phyloP scores from a whole-genome alignment of 92 coral and sea anemone genomes.

The Parazoanthus swiftii region DNA sequence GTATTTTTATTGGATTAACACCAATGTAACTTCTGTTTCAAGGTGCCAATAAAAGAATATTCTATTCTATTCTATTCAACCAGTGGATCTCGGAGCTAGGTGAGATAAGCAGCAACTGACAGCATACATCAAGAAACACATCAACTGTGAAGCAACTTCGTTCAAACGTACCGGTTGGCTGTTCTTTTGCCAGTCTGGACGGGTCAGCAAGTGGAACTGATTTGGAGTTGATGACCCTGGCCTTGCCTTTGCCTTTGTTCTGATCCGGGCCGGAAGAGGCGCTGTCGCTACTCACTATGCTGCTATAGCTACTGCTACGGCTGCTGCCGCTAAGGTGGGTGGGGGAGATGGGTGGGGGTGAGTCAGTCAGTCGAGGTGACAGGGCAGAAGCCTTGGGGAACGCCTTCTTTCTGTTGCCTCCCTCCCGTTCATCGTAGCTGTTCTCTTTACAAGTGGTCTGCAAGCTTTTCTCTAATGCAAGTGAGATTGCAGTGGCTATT shows the following conservation, averaged over 20 bases:
- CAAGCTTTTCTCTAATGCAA: constrained; percentile 84
- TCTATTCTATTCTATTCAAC: too few relatives aligned
- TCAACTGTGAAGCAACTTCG: not conserved
- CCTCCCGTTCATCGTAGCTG: constrained; percentile 68
- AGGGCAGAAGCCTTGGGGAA: constrained; percentile 63
- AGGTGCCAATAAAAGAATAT: too few relatives aligned
- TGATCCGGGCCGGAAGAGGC: constrained; percentile 69
- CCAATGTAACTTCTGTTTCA: too few relatives aligned
- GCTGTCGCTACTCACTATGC: constrained; percentile 93
- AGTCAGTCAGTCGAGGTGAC: constrained; percentile 75
- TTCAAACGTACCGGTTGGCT: not conserved
- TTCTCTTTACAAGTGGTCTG: constrained; percentile 80
- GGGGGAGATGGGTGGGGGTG: constrained; percentile 80
- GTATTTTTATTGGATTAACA: too few relatives aligned
- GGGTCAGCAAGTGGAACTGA: constrained; percentile 69
- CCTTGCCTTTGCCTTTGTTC: constrained; percentile 62
- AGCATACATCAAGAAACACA: not conserved
- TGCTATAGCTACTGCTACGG: constrained; percentile 97
- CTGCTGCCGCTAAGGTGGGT: constrained; percentile 89
- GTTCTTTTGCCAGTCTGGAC: constrained; percentile 47
- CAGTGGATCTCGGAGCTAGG: too few relatives aligned
- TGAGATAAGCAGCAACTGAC: not conserved
- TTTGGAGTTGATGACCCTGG: constrained; percentile 69
- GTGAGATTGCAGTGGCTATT: constrained; percentile 89
- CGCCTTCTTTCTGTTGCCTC: constrained; percentile 57